Base-by-base conservation (phyloP, 2,888 invertebrate species). In the Lomographa bimaculata region DNA sequence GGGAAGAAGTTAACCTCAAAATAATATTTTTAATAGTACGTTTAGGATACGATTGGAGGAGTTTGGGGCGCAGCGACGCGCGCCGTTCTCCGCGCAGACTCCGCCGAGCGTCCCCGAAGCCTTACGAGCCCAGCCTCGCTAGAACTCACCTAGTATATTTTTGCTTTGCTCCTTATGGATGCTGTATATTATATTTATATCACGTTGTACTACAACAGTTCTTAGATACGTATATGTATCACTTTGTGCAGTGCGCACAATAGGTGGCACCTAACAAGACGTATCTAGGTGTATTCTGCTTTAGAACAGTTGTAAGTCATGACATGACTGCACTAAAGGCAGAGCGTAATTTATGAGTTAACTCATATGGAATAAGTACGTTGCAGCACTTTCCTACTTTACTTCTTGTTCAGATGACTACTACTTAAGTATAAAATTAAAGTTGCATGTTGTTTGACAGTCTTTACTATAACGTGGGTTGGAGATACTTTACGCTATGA, bases 21-120 rank as follows among this genome's bases (percentile, higher is more conserved):
- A 81, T 77, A 78, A 74, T 82, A 81, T 83, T 86, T 80, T 79
- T 84, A 75, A 80, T 77, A 79, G 78, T 83, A 79, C 78, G 75
- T 72, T 76, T 74, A 76, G 80, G 73, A 76, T 79, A 73, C 79
- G 73, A 80, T 83, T 79, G 80, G 73, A 62, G 70, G 67, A 66
- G 69, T 63, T 59, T 45, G 62, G 50, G 70, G 80, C 70, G 69
- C 62, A 64, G 66, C 60, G 54, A 34, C 52, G 58, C 43, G 34
- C 33, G 43, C 32, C 43, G 82, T 78, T 46, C 63, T 80, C 78
- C 78, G 50, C 50, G 48, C 54, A 43, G 23, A 32, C 42, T 36
- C 42, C 44, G 50, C 71, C 83, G 81, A 80, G 44, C 53, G 43
- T 46, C 40, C 46, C 62, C 73, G 73, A 77, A 54, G 54, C 51